Evolutionary conservation across 1,140 invertebrate species (phyloP).

Genomic region (Drosophila asahinai): DNA sequence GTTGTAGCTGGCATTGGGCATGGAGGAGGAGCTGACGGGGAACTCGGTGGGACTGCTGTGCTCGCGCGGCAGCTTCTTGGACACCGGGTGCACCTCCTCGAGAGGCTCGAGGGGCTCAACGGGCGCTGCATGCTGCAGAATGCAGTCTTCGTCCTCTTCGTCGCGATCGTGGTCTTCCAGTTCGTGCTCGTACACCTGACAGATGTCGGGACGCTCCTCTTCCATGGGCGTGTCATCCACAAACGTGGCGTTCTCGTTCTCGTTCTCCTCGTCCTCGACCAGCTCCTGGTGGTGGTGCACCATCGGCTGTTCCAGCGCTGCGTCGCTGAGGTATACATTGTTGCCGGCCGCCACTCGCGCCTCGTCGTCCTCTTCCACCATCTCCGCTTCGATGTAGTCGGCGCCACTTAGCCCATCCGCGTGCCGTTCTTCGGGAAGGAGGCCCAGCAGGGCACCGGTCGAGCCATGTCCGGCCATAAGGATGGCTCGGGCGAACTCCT

Average conservation of each 20-base stretch:
- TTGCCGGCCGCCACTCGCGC: constrained; percentile 12
- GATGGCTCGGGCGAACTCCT: constrained; percentile 53
- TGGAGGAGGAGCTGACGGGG: constrained; percentile 67
- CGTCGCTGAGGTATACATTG: constrained; percentile 69
- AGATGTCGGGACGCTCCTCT: constrained; percentile 60
- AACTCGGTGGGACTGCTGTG: constrained; percentile 76
- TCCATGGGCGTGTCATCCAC: constrained; percentile 54
- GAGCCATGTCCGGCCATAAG: constrained; percentile 37
- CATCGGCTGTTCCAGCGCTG: constrained; percentile 52
- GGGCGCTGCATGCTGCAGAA: constrained; percentile 15
- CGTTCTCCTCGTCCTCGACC: constrained; percentile 49
- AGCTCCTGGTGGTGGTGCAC: constrained; percentile 25
- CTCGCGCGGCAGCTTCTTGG: constrained; percentile 25
- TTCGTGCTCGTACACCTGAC: constrained; percentile 68
- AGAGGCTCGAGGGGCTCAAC: constrained; percentile 13
- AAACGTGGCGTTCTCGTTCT: constrained; percentile 50
- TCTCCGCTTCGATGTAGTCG: constrained; percentile 37
- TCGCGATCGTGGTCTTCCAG: constrained; percentile 63
- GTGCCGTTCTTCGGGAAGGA: constrained; percentile 11
- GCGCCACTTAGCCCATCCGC: constrained; percentile 28
- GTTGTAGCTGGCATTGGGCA: constrained; percentile 62
- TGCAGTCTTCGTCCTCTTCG: constrained; percentile 28
- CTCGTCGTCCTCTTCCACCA: constrained; percentile 21
- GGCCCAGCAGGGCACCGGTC: constrained; percentile 25
- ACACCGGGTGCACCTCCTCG: constrained; percentile 2